Percentiles rank a stretch among this genome's conserved stretches.
These are phyloP conservation scores for Ramphastos sulfuratus DNA, from an alignment of 2,113 vertebrate genomes.

Conservation along the genomic window DNA sequence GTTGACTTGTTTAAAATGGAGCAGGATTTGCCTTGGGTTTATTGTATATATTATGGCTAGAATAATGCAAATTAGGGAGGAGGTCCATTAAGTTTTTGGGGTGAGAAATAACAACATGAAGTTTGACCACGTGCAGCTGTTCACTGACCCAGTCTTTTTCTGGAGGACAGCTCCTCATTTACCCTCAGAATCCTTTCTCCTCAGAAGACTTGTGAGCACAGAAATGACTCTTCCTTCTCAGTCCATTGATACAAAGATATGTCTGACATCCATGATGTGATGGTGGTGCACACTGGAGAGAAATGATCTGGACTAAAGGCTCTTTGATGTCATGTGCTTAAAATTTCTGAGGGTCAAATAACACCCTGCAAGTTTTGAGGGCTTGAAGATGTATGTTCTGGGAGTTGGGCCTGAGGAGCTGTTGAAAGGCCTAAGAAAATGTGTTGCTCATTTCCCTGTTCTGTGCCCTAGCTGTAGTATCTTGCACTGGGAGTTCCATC, in stretches of 20 bases:
- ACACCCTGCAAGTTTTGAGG: fast-evolving
- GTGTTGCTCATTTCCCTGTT: background rate
- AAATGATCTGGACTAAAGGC: too few species aligned
- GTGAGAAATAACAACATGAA: background rate
- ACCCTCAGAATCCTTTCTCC: background rate
- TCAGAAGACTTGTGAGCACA: too few species aligned
- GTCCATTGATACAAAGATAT: too few species aligned
- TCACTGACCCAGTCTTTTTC: background rate
- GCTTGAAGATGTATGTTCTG: fast-evolving
- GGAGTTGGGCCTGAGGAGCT: background rate
- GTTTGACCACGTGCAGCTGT: background rate
- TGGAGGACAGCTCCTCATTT: background rate
- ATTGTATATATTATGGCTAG: too few species aligned
- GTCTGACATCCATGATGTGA: background rate
- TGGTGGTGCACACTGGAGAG: background rate
- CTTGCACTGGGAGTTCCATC: fast-evolving
- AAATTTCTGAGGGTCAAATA: background rate
- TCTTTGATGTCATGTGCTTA: background rate
- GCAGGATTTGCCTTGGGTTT: background rate
- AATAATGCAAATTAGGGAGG: too few species aligned
- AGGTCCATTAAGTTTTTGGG: too few species aligned
- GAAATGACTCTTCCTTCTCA: background rate
- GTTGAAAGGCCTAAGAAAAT: too few species aligned
- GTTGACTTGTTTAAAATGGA: too few species aligned
- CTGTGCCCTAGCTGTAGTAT: fast-evolving